These are phyloP conservation scores for Aurelia sp. DNA, from an alignment of 30 jellyfish, hydroid and myxozoan genomes.

Conservation along the genomic window DNA sequence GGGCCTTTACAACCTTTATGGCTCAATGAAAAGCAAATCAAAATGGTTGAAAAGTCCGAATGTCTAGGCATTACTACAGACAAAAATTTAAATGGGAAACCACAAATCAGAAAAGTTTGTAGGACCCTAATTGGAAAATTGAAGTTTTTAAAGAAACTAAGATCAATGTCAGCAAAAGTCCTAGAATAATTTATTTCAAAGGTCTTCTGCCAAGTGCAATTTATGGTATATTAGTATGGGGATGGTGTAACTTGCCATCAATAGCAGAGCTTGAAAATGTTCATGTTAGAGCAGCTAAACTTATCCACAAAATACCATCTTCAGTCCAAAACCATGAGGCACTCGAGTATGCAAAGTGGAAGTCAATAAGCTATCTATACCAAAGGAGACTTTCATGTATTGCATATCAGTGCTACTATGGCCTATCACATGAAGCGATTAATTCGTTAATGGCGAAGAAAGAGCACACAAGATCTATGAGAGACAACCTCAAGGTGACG, in stretches of 20 bases:
- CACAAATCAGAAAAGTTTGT: background rate
- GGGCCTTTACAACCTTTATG: slow-evolving; percentile 44
- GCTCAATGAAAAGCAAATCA: slow-evolving; percentile 36
- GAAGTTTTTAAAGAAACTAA: slow-evolving; percentile 21
- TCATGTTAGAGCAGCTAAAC: slow-evolving; percentile 25
- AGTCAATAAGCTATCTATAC: slow-evolving; percentile 30
- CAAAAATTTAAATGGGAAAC: background rate
- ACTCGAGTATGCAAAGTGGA: slow-evolving; percentile 22
- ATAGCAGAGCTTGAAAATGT: slow-evolving; percentile 43
- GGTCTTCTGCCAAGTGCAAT: slow-evolving; percentile 44
- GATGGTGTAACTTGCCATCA: slow-evolving; percentile 25
- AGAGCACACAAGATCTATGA: too few species aligned
- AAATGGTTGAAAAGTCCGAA: background rate
- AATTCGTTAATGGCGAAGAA: too few species aligned
- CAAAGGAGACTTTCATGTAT: background rate
- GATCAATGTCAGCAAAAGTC: slow-evolving; percentile 44
- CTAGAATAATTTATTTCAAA: slow-evolving; percentile 24
- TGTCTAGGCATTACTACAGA: too few species aligned
- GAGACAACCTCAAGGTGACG: background rate
- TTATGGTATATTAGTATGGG: slow-evolving; percentile 31
- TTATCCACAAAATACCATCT: slow-evolving; percentile 28
- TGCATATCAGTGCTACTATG: too few species aligned
- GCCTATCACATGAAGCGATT: too few species aligned
- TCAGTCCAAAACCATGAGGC: slow-evolving; percentile 4
- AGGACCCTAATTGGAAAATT: slow-evolving; percentile 21